Evolutionary conservation across 1,140 invertebrate species (phyloP).

Genomic region (Drosophila sechellia): DNA sequence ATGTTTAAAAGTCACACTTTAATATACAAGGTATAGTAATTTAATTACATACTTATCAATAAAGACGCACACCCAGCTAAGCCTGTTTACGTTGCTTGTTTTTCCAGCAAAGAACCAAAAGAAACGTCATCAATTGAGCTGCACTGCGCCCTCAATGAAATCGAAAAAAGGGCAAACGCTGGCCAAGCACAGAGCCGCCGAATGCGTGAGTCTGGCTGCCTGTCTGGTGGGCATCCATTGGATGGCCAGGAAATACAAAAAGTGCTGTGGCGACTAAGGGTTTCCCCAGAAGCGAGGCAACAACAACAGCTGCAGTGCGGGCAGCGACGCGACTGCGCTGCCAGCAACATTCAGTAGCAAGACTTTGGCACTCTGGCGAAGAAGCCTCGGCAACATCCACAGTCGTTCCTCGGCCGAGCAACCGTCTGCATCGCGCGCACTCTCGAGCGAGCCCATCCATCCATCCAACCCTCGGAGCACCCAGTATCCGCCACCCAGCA

Average conservation of each 20-base stretch:
- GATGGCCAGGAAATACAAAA: neutral
- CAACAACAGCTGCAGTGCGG: constrained; percentile 6
- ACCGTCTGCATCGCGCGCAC: constrained; percentile 74
- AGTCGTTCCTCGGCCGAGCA: constrained; percentile 73
- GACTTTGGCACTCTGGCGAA: constrained; percentile 46
- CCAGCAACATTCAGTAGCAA: constrained; percentile 25
- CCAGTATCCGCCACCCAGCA: constrained; percentile 29
- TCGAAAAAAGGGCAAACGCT: constrained; percentile 8
- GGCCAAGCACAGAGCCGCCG: constrained; percentile 12
- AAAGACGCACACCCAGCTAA: neutral
- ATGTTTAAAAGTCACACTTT: too few relatives aligned
- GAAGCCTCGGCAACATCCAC: constrained; percentile 62
- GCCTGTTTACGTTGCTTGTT: neutral
- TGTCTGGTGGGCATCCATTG: constrained; percentile 19
- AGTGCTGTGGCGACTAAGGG: constrained; percentile 19
- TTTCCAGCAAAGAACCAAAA: constrained; percentile 9
- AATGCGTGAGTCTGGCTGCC: constrained; percentile 36
- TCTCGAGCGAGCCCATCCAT: constrained; percentile 17
- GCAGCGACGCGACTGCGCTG: constrained; percentile 20
- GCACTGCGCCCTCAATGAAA: constrained; percentile 6
- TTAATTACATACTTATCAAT: neutral
- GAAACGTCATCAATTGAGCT: constrained; percentile 36
- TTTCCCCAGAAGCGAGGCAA: constrained; percentile 46
- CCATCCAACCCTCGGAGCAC: constrained; percentile 27
- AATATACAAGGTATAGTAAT: too few relatives aligned